Evolutionary conservation across 1,140 invertebrate species (phyloP).

Genomic region (Apis cerana): DNA sequence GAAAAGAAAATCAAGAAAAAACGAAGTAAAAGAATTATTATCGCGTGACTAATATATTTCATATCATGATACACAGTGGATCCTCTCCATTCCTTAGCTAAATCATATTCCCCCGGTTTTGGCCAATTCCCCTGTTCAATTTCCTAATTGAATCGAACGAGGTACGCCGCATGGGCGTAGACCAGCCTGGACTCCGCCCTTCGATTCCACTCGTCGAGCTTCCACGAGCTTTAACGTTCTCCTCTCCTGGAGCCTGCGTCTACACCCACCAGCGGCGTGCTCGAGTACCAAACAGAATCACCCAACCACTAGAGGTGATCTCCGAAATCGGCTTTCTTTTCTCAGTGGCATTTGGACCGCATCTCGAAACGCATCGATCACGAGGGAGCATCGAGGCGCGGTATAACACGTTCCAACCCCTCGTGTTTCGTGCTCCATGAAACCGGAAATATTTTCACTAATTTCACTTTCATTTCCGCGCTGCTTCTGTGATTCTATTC

Average conservation of each 20-base stretch:
- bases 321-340: conserved; percentile 35
- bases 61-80: neutral
- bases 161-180: conserved; percentile 40
- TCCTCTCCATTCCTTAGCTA: conserved; percentile 5
- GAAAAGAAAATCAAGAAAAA: neutral
- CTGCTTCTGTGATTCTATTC: no score
- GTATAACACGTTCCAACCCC: neutral
- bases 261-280: conserved; percentile 42
- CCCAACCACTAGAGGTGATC: conserved; percentile 3
- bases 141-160: conserved; percentile 77
- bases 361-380: conserved; percentile 44
- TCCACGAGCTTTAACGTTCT: neutral
- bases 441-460: neutral
- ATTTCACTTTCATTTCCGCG: neutral
- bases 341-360: conserved; percentile 65
- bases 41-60: neutral
- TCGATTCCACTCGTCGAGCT: neutral
- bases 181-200: conserved; percentile 42
- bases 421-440: neutral
- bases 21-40: neutral
- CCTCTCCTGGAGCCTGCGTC: neutral
- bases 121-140: conserved; percentile 67
- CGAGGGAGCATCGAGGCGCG: neutral
- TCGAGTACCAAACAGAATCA: neutral
- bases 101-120: conserved; percentile 45